These are phyloP conservation scores for Teleogryllus oceanicus DNA, from an alignment of 2,888 invertebrate species.

Conservation along the genomic window DNA sequence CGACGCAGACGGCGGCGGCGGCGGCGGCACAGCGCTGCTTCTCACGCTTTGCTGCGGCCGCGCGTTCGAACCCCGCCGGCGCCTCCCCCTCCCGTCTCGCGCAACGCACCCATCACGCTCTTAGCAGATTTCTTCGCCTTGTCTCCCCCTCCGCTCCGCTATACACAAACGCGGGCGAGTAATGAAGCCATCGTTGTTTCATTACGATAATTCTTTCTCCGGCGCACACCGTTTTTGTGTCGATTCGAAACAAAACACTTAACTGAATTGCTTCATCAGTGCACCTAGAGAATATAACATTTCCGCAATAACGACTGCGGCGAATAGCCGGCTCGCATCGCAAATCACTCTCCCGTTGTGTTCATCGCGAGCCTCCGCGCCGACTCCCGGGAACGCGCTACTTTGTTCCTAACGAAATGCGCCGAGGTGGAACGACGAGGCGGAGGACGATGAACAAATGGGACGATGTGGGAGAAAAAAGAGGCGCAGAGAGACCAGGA, in stretches of 20 bases:
- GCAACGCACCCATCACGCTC: neutral
- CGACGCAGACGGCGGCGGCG: neutral
- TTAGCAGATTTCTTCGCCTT: neutral
- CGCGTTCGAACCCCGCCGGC: too few species aligned
- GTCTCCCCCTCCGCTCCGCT: neutral
- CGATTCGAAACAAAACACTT: constrained; percentile 18
- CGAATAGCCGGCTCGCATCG: neutral
- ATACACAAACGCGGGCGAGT: neutral
- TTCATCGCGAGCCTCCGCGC: neutral
- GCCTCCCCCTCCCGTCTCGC: too few species aligned
- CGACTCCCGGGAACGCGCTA: too few species aligned
- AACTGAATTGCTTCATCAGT: constrained; percentile 3
- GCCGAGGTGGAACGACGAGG: too few species aligned
- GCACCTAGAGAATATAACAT: constrained; percentile 3
- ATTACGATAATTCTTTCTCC: neutral
- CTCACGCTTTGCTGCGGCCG: too few species aligned
- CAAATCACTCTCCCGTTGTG: neutral
- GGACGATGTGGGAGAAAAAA: too few species aligned
- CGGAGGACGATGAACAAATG: too few species aligned
- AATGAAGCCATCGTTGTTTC: constrained; percentile 10
- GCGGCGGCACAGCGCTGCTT: neutral
- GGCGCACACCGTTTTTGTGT: neutral
- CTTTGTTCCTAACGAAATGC: too few species aligned
- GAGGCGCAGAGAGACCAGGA: too few species aligned
- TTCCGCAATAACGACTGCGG: constrained; percentile 11